phyloP scores from a whole-genome alignment of 2,888 invertebrate species.

The Hypomecis punctinalis region DNA sequence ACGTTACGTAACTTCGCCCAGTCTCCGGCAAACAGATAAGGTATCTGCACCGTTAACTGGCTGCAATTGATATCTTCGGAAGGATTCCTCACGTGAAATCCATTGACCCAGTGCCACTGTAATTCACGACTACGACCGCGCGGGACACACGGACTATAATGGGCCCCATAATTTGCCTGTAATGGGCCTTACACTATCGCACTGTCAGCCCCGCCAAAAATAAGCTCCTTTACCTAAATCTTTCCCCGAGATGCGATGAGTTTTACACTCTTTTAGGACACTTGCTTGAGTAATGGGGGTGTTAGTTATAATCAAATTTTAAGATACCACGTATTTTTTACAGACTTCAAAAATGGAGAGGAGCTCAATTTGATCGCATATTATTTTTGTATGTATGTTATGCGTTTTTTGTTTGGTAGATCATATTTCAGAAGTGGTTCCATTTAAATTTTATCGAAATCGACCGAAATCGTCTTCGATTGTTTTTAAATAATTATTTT shows the following conservation, averaged over 20 bases:
- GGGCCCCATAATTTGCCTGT: conserved; percentile 81
- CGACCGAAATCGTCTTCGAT: too few species aligned
- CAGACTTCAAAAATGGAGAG: too few species aligned
- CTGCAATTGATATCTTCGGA: conserved; percentile 47
- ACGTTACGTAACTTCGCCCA: conserved; percentile 13
- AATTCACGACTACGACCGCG: conserved; percentile 72
- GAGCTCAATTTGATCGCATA: too few species aligned
- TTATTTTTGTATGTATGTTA: too few species aligned
- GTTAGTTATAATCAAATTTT: background rate
- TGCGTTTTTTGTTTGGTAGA: too few species aligned
- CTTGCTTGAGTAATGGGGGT: conserved; percentile 9
- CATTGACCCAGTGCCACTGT: conserved; percentile 76
- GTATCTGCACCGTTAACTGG: conserved; percentile 41
- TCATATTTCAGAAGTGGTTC: too few species aligned
- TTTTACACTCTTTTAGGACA: conserved; percentile 23
- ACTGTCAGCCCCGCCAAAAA: conserved; percentile 80
- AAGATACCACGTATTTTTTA: too few species aligned
- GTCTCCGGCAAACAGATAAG: conserved; percentile 33
- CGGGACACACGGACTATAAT: conserved; percentile 80
- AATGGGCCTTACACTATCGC: conserved; percentile 83
- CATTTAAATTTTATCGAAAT: too few species aligned
- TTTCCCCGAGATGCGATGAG: conserved; percentile 45
- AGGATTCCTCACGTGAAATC: conserved; percentile 76
- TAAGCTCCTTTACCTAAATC: conserved; percentile 75
- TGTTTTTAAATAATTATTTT: too few species aligned